Evolutionary conservation across 2,113 vertebrate species (phyloP), one percentile per base, ranked within the genome.

Genomic region (Gorsachius goisagi): DNA sequence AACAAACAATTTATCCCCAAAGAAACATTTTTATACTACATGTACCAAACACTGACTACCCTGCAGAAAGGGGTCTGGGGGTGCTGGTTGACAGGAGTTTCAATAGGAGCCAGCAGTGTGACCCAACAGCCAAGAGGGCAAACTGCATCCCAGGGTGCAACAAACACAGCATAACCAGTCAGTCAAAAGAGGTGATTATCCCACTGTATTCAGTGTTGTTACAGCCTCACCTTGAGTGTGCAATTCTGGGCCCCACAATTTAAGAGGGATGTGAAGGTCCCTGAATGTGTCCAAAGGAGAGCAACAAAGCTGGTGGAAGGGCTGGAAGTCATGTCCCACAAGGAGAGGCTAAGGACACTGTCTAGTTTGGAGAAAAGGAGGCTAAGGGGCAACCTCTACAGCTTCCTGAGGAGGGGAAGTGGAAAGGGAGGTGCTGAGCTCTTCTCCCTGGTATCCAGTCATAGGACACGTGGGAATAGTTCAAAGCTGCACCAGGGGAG

Each of bases 141-240:
- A 60, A 60, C 58, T 12, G 9, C n/a, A 60, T 11, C 15, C n/a
- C 24, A n/a, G 22, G n/a, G 58, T 11, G n/a, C n/a, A 35, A 35
- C 22, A 60, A 60, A 35, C n/a, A 60, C n/a, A 35, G 33, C 22
- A 11, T 35, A 60, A 59, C 4, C 49, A 81, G 9, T 15, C 1
- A 1, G 47, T 12, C 53, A 66, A 32, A 37, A 76, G 32, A 78
- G 9, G 24, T 3, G 44, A 78, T 50, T 24, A 21, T 35, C 27
- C 64, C 8, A 2, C 45, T 75, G 30, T 49, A 24, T 23, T 59
- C 44, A 50, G 80, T 0, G 0, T 2, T 58, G 59, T 2, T 19
- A 35, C 3, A 8, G 66, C 35, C 41, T 45, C 41, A 33, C 41
- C 58, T 35, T 16, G 22, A 60, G 7, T 16, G 58, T 35, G n/a